These are phyloP conservation scores for Synanthedon formicaeformis DNA, from an alignment of 2,888 invertebrate genomes.

Conservation along the genomic window DNA sequence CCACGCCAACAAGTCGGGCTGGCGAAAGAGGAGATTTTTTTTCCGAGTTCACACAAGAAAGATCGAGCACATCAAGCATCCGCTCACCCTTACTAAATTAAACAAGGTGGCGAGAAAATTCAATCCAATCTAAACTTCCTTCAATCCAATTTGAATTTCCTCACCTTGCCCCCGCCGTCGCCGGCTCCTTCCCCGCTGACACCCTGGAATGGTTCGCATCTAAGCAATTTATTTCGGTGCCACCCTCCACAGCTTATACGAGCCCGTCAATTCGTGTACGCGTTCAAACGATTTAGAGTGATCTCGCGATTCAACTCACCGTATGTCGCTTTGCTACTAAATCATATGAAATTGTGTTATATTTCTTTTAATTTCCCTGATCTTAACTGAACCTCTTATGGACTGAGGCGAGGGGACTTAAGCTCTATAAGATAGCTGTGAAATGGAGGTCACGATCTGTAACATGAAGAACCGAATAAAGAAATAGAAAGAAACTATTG, in stretches of 20 bases:
- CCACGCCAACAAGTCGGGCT: background rate
- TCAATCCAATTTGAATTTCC: conserved; percentile 66
- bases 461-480: too few species aligned
- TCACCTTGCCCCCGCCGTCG: conserved; percentile 18
- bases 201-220: conserved; percentile 10
- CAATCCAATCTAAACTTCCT: conserved; percentile 66
- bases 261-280: conserved; percentile 11
- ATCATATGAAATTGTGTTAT: too few species aligned
- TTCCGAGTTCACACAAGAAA: conserved; percentile 8
- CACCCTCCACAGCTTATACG: conserved; percentile 10
- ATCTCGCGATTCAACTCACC: background rate
- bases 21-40: background rate
- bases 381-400: too few species aligned
- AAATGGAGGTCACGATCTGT: too few species aligned
- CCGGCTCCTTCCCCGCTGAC: conserved; percentile 11
- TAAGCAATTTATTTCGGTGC: conserved; percentile 31
- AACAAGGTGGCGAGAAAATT: conserved; percentile 64
- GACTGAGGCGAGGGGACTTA: too few species aligned
- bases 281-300: background rate
- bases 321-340: too few species aligned
- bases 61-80: conserved; percentile 14
- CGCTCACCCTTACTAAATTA: conserved; percentile 49
- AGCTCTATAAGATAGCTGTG: too few species aligned
- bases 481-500: too few species aligned
- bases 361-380: too few species aligned